Conservation (phyloP, 2,797 vertebrate species). For the Bufotes viridis region DNA sequence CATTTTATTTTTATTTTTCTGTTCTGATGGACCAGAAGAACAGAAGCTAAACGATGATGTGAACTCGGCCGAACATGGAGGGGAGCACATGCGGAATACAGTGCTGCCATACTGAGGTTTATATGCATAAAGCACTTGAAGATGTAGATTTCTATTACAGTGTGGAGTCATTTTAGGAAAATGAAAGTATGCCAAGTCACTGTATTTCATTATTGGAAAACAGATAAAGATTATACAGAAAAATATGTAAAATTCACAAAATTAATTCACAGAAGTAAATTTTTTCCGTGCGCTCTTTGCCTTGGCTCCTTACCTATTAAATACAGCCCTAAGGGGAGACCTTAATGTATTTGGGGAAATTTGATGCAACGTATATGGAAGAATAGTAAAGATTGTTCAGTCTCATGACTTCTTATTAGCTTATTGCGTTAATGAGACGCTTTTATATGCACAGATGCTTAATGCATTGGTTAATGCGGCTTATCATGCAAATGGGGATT, state of each 20-base stretch:
- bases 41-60: too few relatives aligned
- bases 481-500: constrained; percentile 19
- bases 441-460: constrained; percentile 32
- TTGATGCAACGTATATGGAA: neutral
- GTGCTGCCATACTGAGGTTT: neutral
- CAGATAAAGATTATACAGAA: neutral
- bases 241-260: neutral
- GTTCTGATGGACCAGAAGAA: too few relatives aligned
- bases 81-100: neutral
- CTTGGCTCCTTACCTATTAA: constrained; percentile 21
- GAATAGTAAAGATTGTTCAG: constrained; percentile 25
- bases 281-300: neutral
- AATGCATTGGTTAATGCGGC: constrained; percentile 22
- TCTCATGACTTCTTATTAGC: constrained; percentile 20
- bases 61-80: neutral
- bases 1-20: too few relatives aligned
- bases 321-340: constrained; percentile 17
- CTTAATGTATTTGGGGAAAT: constrained; percentile 13
- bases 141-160: neutral
- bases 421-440: constrained; percentile 15
- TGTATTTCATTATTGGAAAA: neutral
- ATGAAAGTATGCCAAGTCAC: neutral
- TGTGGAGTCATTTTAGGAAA: neutral
- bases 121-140: neutral
- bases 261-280: neutral